Evolutionary conservation across 2,797 vertebrate species (phyloP).

Genomic region (Anas flavirostris): DNA sequence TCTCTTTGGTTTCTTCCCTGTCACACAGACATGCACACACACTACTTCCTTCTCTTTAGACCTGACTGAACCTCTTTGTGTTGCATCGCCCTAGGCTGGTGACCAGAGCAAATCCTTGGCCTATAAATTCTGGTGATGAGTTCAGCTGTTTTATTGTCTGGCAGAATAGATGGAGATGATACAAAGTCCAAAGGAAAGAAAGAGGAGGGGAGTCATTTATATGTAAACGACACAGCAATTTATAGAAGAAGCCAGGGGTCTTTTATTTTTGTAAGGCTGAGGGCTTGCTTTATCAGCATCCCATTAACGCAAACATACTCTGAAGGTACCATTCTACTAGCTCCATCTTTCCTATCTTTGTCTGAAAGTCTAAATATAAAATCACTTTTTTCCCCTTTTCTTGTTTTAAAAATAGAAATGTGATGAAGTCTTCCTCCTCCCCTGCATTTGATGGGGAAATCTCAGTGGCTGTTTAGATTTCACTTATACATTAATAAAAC

Average conservation of each 20-base stretch:
- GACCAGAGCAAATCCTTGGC: slow-evolving; percentile 34
- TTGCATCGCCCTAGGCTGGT: background rate
- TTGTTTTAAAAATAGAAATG: slow-evolving; percentile 60
- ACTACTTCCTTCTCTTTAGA: background rate
- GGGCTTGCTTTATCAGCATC: slow-evolving; percentile 2
- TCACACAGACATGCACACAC: rapidly evolving
- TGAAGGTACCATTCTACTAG: background rate
- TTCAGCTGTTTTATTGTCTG: slow-evolving; percentile 58
- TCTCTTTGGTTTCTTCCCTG: background rate
- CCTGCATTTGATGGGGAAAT: slow-evolving; percentile 8
- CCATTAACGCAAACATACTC: slow-evolving; percentile 4
- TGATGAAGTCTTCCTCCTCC: slow-evolving; percentile 30
- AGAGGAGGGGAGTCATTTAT: slow-evolving; percentile 23
- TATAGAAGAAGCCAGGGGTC: slow-evolving; percentile 12
- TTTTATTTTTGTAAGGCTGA: slow-evolving; percentile 42
- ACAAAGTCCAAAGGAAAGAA: slow-evolving; percentile 15
- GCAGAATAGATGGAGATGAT: slow-evolving; percentile 32
- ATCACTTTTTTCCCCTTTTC: background rate
- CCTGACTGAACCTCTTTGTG: background rate
- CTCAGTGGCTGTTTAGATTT: slow-evolving; percentile 51
- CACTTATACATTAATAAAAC: slow-evolving; percentile 62
- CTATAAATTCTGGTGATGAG: slow-evolving; percentile 41
- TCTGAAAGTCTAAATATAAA: slow-evolving; percentile 61
- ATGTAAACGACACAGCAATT: slow-evolving; percentile 52
- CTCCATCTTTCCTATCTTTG: slow-evolving; percentile 19